phyloP scores from a whole-genome alignment of 2,888 invertebrate species.

The Caenorhabditis virilis region DNA sequence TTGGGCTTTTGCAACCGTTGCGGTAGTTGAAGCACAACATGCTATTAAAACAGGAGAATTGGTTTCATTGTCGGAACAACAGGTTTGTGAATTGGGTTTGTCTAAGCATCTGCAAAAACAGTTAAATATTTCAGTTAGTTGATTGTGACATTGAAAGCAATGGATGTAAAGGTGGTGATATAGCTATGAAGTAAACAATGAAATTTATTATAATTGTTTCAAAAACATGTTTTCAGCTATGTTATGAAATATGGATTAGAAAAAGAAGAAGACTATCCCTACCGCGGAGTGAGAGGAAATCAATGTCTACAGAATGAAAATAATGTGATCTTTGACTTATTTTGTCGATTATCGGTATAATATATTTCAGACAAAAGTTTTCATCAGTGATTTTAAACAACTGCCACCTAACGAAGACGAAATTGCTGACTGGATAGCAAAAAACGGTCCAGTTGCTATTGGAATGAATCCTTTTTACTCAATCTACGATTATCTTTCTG shows the following conservation, averaged over 20 bases:
- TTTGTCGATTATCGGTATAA: neutral
- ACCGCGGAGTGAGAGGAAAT: conserved; percentile 31
- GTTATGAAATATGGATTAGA: conserved; percentile 50
- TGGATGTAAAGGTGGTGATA: conserved; percentile 58
- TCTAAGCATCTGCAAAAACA: neutral
- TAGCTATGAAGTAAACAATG: conserved; percentile 47
- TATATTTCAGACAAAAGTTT: conserved; percentile 36
- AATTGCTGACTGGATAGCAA: conserved; percentile 59
- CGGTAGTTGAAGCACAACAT: conserved; percentile 51
- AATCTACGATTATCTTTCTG: conserved; percentile 56
- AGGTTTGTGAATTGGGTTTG: conserved; percentile 10
- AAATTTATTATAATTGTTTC: neutral
- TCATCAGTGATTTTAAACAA: conserved; percentile 40
- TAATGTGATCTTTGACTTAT: conserved; percentile 3
- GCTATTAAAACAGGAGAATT: conserved; percentile 43
- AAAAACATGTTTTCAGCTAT: conserved; percentile 32
- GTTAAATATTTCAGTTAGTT: conserved; percentile 37
- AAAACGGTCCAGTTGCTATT: conserved; percentile 57
- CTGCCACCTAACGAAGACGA: conserved; percentile 45
- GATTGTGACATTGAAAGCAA: conserved; percentile 56
- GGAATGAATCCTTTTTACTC: conserved; percentile 59
- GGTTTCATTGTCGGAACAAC: conserved; percentile 57
- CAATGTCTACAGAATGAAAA: conserved; percentile 25
- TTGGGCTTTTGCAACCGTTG: conserved; percentile 59
- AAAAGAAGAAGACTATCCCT: conserved; percentile 45